Evolutionary conservation across 2,797 vertebrate species (phyloP), one percentile per base, ranked within the genome.

Genomic region (Myoxocephalus aenaeus): DNA sequence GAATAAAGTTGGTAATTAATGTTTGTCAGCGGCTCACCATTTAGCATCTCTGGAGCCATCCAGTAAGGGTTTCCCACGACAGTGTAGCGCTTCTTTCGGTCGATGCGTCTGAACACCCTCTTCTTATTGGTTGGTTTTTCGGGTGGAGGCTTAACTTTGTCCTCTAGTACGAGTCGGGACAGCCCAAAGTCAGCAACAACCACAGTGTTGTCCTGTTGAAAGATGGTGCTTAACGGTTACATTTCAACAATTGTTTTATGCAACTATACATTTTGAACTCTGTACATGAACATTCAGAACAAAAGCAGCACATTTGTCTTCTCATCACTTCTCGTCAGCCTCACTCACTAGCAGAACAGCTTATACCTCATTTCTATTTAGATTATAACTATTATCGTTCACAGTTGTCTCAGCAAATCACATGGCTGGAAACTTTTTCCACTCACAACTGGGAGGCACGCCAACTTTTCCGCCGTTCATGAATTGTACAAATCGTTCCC

Each of bases 11-110:
- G 3, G 3, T 1, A 2, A 58, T 51, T 7, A 3, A 15, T 8
- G 3, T 5, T 40, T 13, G 0, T 40, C 27, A 56, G 44, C 1
- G 0, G 15, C 96, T 95, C 82, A 98, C 97, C 97, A 10, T 98
- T 97, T 0, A 98, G 93, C 97, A 99, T 99, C 93, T 99, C 97
- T 0, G 97, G 97, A 48, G 97, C 97, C 97, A 99, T 99, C 97
- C 97, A 99, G 88, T 98, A 99, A 0, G 97, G 97, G 92, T 98
- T 99, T 80, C 97, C 97, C 18, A 99, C 97, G 29, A 99, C 97
- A 0, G 97, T 99, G 89, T 99, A 98, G 75, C 97, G 95, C 86
- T 99, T 99, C 72, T 96, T 97, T 58, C 97, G 92, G 93, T 97
- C 96, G 0, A 93, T 94, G 44, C 97, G 96, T 73, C 95, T 94